A percentile compares a stretch with the other conserved stretches of the same genome.
Conservation (phyloP, 2,797 vertebrate species). For the Erpetoichthys calabaricus region DNA sequence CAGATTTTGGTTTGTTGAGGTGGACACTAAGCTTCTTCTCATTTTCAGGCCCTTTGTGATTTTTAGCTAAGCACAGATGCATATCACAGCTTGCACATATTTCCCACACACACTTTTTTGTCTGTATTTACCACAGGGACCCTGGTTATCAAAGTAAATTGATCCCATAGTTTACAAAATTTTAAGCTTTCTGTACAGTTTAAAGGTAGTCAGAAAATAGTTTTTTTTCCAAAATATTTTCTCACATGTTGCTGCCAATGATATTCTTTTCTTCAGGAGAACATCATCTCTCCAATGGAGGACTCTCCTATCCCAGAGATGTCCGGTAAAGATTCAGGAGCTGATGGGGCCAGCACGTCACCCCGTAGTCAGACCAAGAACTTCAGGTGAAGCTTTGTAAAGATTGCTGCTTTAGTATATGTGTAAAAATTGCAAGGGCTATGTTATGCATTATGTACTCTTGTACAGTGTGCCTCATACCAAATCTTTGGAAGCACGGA, state of each 20-base stretch:
- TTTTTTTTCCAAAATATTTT: too few relatives aligned
- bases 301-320: slow-evolving; percentile 94
- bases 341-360: slow-evolving; percentile 80
- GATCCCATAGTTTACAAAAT: too few relatives aligned
- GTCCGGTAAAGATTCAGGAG: slow-evolving; percentile 67
- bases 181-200: too few relatives aligned
- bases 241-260: not conserved
- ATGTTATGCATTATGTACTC: not conserved
- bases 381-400: slow-evolving; percentile 61
- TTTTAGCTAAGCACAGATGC: too few relatives aligned
- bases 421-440: not conserved
- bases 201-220: too few relatives aligned
- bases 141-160: too few relatives aligned
- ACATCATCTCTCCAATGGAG: slow-evolving; percentile 96
- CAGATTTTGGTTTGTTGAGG: too few relatives aligned
- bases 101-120: too few relatives aligned
- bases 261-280: slow-evolving; percentile 54
- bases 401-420: not conserved
- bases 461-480: slow-evolving; percentile 77
- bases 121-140: too few relatives aligned
- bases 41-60: too few relatives aligned
- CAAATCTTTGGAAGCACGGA: slow-evolving; percentile 82
- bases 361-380: slow-evolving; percentile 92
- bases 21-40: too few relatives aligned
- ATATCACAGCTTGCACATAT: too few relatives aligned